Evolutionary conservation across 2,888 invertebrate genomes (phyloP).

Genomic region (Brachyptera risi): DNA sequence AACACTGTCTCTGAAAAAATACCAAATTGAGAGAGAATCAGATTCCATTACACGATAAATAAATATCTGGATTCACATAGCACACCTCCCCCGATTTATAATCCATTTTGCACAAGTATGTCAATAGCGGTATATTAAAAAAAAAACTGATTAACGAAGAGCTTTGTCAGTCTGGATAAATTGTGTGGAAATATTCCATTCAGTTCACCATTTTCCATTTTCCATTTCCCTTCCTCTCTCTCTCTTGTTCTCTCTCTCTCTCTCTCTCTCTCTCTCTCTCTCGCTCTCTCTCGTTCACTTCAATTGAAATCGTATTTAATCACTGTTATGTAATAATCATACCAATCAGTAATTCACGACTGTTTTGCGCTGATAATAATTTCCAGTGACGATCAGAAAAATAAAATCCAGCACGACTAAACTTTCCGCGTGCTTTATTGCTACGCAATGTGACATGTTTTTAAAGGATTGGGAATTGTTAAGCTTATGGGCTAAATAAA

Average conservation of each 20-base stretch:
- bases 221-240: background rate
- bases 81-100: too few species aligned
- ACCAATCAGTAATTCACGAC: slow-evolving; percentile 3
- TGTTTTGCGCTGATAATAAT: slow-evolving; percentile 15
- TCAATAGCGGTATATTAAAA: background rate
- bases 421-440: slow-evolving; percentile 5
- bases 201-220: background rate
- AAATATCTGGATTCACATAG: too few species aligned
- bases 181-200: background rate
- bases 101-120: background rate
- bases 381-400: background rate
- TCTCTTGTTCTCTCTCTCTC: background rate
- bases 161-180: background rate
- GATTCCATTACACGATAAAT: too few species aligned
- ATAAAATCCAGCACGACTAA: background rate
- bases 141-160: background rate
- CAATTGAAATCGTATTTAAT: background rate
- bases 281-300: background rate
- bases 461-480: slow-evolving; percentile 9
- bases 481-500: slow-evolving; percentile 13
- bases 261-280: background rate
- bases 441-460: slow-evolving; percentile 13
- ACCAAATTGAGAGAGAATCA: too few species aligned
- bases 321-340: slow-evolving; percentile 13
- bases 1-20: too few species aligned